Base-by-base conservation (phyloP, 2,113 vertebrate species). In the Platanista minor region DNA sequence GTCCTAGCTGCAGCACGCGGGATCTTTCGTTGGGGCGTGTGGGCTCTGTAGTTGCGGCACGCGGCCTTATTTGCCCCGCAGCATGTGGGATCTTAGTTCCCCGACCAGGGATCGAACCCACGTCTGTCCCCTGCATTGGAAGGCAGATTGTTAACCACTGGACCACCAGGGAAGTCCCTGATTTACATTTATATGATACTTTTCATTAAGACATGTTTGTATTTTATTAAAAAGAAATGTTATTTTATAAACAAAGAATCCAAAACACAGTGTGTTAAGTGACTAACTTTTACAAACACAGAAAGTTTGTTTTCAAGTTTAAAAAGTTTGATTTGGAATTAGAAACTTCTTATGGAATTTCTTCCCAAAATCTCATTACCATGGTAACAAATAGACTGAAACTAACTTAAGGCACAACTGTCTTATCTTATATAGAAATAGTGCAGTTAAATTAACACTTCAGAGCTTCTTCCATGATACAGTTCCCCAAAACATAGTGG, bases 301-400 rank as follows among this genome's bases (percentile, higher is more conserved):
- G 75, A 66, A 94, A 54, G 43, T 91, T 81, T 84, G n/a, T 94
- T 91, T 86, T 85, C 25, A 83, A 83, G 66, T 86, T 89, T 75
- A 49, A 75, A 69, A 92, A 39, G 62, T 94, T 88, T 82, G 13
- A 86, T 43, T 95, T 94, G 66, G 36, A 94, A 69, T 95, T 94
- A 41, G 82, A 62, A 96, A 64, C 39, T 71, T 85, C 41, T 46
- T 67, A 8, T 80, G 43, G 29, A 86, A 66, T 54, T 61, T 25
- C 33, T 15, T 12, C 27, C 4, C 29, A 7, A 57, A 91, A 57
- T 72, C 36, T 81, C 39, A 80, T 66, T 66, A 61, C 3, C 14
- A 23, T 43, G 49, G 31, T 57, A 74, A 33, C 31, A 52, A 29
- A 54, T 10, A 27, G 23, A 78, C 27, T 80, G 33, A 92, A 81